Percentiles rank a stretch among this genome's conserved stretches.
phyloP scores from a whole-genome alignment of 2,888 invertebrate species.

The Salticus scenicus region DNA sequence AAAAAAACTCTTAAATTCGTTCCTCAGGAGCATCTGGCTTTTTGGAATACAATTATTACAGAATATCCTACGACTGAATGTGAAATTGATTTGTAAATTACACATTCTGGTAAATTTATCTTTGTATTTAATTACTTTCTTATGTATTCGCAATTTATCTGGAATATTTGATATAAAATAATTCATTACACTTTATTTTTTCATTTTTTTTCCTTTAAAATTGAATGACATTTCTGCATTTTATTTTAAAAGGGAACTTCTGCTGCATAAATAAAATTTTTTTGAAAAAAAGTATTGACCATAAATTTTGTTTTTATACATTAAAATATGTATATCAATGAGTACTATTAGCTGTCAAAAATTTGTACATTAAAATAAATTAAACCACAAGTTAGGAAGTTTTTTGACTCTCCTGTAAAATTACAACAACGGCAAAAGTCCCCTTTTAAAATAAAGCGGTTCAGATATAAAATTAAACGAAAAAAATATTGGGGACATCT shows the following conservation, averaged over 20 bases:
- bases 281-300: background rate
- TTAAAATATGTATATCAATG: slow-evolving; percentile 14
- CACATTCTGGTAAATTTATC: slow-evolving; percentile 4
- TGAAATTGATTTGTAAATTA: slow-evolving; percentile 14
- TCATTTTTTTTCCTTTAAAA: background rate
- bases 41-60: slow-evolving; percentile 16
- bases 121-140: slow-evolving; percentile 14
- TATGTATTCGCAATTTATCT: slow-evolving; percentile 7
- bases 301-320: background rate
- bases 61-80: slow-evolving; percentile 13
- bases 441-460: too few species aligned
- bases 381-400: background rate
- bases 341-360: too few species aligned
- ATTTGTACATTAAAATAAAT: background rate
- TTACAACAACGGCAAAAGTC: too few species aligned
- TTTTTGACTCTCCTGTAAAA: too few species aligned
- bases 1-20: background rate
- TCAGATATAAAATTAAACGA: too few species aligned
- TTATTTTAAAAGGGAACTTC: background rate
- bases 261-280: background rate
- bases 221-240: slow-evolving; percentile 6
- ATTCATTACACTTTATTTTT: background rate
- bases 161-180: slow-evolving; percentile 14
- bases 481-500: too few species aligned
- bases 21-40: background rate